Evolutionary conservation across 2,113 vertebrate genomes (phyloP).

Genomic region (Ctenomys sociabilis): DNA sequence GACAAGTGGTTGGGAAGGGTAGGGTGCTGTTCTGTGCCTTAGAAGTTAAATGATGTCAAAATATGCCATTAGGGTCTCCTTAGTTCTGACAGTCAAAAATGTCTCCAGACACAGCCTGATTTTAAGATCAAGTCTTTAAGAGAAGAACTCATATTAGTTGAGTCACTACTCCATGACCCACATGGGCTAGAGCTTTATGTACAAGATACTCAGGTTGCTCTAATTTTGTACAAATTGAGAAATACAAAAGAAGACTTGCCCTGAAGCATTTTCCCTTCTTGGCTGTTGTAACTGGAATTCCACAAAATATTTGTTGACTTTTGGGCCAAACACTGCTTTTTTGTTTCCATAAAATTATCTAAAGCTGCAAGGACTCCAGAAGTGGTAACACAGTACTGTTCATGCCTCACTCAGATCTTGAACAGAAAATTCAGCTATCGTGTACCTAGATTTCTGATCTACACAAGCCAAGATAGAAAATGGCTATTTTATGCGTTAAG

Average conservation of each 20-base stretch:
- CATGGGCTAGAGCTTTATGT: neutral
- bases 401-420: neutral
- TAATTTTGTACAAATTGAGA: neutral
- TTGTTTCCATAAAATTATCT: neutral
- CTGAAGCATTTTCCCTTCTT: neutral
- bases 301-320: conserved; percentile 16
- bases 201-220: neutral
- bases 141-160: neutral
- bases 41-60: neutral
- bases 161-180: neutral
- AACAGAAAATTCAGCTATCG: neutral
- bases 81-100: neutral
- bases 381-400: too few relatives aligned
- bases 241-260: too few relatives aligned
- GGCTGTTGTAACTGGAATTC: neutral
- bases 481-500: neutral
- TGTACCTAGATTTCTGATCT: neutral
- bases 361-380: neutral
- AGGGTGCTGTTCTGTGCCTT: neutral
- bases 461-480: neutral
- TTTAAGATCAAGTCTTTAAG: neutral
- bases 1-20: neutral
- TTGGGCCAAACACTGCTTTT: neutral
- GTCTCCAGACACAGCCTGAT: neutral
- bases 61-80: neutral